Percentiles rank a stretch among this genome's conserved stretches.
These are phyloP conservation scores for Mesoclemmys tuberculata DNA, from an alignment of 2,113 vertebrate species.

Conservation along the genomic window DNA sequence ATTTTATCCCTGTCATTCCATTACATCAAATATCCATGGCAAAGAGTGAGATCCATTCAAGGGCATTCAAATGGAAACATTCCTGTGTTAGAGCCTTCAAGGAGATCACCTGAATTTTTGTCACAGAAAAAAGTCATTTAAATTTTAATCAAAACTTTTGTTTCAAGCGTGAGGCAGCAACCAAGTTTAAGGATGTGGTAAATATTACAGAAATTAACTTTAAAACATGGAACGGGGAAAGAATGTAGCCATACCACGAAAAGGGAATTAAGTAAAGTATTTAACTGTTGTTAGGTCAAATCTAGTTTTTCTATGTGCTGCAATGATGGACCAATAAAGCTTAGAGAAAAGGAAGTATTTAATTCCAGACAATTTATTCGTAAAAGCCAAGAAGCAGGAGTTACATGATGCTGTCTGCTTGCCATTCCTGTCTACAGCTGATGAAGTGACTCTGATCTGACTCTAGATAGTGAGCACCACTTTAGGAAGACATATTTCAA, in stretches of 20 bases:
- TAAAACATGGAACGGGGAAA: background rate
- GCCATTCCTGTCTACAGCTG: background rate
- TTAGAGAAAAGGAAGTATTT: background rate
- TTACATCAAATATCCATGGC: background rate
- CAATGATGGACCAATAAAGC: background rate
- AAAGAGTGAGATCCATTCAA: background rate
- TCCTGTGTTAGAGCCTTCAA: background rate
- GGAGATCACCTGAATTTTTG: background rate
- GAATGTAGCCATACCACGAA: background rate
- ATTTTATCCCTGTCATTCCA: background rate
- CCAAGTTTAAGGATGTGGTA: background rate
- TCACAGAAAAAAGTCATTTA: background rate
- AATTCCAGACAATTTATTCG: background rate
- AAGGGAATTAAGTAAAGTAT: background rate
- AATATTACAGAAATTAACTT: background rate
- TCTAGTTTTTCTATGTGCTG: background rate
- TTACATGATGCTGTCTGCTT: background rate
- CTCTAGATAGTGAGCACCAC: background rate
- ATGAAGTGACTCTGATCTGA: background rate
- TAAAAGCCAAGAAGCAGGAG: background rate
- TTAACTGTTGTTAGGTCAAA: background rate
- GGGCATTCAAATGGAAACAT: background rate
- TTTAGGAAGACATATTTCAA: background rate
- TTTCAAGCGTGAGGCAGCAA: background rate
- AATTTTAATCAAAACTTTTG: background rate